Base-by-base conservation (phyloP, 2,113 vertebrate genomes). In the Falco punctatus region DNA sequence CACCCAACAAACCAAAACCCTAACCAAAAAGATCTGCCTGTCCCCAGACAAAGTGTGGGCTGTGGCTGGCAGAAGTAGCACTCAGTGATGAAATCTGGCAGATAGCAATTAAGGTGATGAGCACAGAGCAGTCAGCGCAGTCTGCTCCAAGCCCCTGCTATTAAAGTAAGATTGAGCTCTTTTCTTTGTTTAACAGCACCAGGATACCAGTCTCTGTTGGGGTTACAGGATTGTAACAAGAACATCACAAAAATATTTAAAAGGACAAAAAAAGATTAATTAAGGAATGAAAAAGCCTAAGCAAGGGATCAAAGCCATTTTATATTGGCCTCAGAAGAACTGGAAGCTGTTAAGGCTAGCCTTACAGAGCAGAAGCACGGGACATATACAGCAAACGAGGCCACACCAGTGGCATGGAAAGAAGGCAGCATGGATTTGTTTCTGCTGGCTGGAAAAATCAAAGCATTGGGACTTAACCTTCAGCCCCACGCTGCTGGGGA, bases 151-250 rank as follows among this genome's bases (percentile, higher is more conserved):
- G 65, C 7, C 55, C 15, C 46, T 38, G 22, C 38, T 67, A 23
- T n/a, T 67, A n/a, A 49, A 40, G 23, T 10, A 67, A 58, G 62
- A 28, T 11, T 46, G 38, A 79, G 65, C 9, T 54, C 58, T n/a
- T 40, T 26, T 38, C 22, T 62, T 48, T 54, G 33, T 79, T 46
- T 55, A 40, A 55, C 55, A 48, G 57, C 49, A 24, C 10, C 33
- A 24, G 28, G 14, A 40, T 38, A 20, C n/a, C 0, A 2, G 2
- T 28, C 42, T 48, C 49, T 1, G 0, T 33, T 33, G 23, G 11
- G 33, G 66, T 33, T 64, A 80, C 40, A 38, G 40, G 71, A 54
- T 42, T 72, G 23, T 15, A 69, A 59, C 18, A 46, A 33, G 33
- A 88, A 48, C 28, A 48, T 48, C 40, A n/a, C 20, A 72, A 79